These are phyloP conservation scores for Melieria crassipennis DNA, from an alignment of 2,888 invertebrate genomes.

Conservation along the genomic window DNA sequence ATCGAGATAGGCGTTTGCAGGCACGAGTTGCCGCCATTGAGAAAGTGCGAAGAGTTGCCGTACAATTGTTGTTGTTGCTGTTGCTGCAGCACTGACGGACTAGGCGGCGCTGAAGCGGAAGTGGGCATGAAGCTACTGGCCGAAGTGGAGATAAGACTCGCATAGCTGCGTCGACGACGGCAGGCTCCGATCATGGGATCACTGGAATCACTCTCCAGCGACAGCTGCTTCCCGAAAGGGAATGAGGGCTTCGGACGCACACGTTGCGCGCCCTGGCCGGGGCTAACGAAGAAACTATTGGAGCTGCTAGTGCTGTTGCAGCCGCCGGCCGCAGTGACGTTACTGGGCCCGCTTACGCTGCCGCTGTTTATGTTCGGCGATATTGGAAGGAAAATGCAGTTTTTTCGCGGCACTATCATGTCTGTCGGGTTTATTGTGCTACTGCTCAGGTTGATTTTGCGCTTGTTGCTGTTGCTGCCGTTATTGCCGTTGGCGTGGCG, in stretches of 20 bases:
- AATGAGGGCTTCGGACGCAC: slow-evolving; percentile 68
- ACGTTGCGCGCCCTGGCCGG: slow-evolving; percentile 28
- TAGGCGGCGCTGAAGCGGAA: slow-evolving; percentile 74
- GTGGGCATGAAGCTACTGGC: slow-evolving; percentile 46
- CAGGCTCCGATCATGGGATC: slow-evolving; percentile 64
- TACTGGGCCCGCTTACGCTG: background rate
- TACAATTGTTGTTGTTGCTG: slow-evolving; percentile 45
- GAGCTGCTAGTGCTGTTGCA: background rate
- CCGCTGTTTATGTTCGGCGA: slow-evolving; percentile 69
- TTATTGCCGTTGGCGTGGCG: slow-evolving; percentile 36
- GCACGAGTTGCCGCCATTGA: background rate
- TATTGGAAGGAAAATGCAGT: slow-evolving; percentile 88
- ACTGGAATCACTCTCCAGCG: slow-evolving; percentile 47
- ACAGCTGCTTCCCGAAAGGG: slow-evolving; percentile 57
- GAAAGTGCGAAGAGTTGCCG: slow-evolving; percentile 12
- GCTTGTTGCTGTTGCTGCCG: slow-evolving; percentile 51
- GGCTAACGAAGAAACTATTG: slow-evolving; percentile 13
- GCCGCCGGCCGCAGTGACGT: background rate
- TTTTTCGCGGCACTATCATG: slow-evolving; percentile 78
- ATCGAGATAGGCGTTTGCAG: background rate
- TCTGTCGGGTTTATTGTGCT: slow-evolving; percentile 59
- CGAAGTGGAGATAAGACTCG: slow-evolving; percentile 36
- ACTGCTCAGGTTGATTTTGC: slow-evolving; percentile 62
- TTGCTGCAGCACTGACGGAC: slow-evolving; percentile 67
- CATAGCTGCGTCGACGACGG: slow-evolving; percentile 54